These are phyloP conservation scores for Hippoglossus stenolepis DNA, from an alignment of 2,113 vertebrate species.

Conservation along the genomic window DNA sequence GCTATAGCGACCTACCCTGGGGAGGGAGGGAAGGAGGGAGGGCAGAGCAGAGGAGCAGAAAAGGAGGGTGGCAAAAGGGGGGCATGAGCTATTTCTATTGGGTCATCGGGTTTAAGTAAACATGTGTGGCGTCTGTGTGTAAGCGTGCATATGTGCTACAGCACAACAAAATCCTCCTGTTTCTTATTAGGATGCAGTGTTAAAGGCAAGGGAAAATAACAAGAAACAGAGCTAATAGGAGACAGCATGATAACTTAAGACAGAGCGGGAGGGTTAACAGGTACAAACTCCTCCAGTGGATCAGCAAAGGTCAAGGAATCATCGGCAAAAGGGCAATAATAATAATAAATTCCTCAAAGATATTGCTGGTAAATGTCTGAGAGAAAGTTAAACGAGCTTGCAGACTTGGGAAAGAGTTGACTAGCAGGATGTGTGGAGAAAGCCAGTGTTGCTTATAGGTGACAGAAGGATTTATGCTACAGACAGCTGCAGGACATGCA, in stretches of 20 bases:
- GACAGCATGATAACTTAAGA: background rate
- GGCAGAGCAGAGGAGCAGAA: conserved; percentile 54
- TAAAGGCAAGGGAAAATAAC: background rate
- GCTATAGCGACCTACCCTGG: conserved; percentile 58
- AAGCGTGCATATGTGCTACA: conserved; percentile 14
- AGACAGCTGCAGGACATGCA: conserved; percentile 74
- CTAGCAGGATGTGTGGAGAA: conserved; percentile 49
- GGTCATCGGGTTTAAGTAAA: conserved; percentile 74
- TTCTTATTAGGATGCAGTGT: conserved; percentile 23
- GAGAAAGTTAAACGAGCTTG: conserved; percentile 23
- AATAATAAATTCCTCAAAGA: conserved; percentile 11
- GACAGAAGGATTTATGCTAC: conserved; percentile 79
- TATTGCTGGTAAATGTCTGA: background rate
- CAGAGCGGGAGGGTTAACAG: conserved; percentile 11
- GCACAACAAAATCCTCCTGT: conserved; percentile 22
- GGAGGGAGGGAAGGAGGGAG: conserved; percentile 44
- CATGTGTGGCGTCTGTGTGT: conserved; percentile 29
- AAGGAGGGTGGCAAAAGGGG: conserved; percentile 69
- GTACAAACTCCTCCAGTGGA: conserved; percentile 16
- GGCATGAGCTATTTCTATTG: conserved; percentile 64
- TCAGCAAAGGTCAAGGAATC: conserved; percentile 6
- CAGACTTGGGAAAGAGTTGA: conserved; percentile 33
- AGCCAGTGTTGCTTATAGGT: conserved; percentile 51
- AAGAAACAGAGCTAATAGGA: conserved; percentile 8
- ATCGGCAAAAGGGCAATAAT: background rate